A percentile compares a stretch with the other conserved stretches of the same genome.
phyloP scores from a whole-genome alignment of 2,888 invertebrate genomes.

The Microctonus aethiopoides region DNA sequence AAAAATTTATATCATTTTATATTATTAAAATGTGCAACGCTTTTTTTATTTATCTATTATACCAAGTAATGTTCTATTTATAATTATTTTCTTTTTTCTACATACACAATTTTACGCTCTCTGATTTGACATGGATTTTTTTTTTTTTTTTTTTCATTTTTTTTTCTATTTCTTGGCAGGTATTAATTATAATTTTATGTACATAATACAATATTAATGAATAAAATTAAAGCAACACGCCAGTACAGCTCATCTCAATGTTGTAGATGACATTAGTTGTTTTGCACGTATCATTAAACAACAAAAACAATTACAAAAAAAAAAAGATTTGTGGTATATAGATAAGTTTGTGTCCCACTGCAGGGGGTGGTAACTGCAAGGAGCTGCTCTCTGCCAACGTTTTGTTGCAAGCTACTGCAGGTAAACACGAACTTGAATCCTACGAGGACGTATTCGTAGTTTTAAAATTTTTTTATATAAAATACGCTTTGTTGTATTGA shows the following conservation, averaged over 20 bases:
- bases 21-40: background rate
- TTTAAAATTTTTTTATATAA: constrained; percentile 49
- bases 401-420: constrained; percentile 67
- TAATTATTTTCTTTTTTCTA: background rate
- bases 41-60: background rate
- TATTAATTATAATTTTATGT: background rate
- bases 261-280: constrained; percentile 36
- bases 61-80: no score
- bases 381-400: constrained; percentile 66
- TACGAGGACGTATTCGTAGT: constrained; percentile 64
- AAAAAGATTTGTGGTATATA: constrained; percentile 64
- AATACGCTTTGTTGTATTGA: constrained; percentile 63
- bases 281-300: constrained; percentile 31
- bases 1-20: no score
- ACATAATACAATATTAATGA: background rate
- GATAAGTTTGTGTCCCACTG: constrained; percentile 68
- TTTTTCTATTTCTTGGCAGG: background rate
- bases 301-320: constrained; percentile 9
- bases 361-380: constrained; percentile 68
- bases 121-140: background rate
- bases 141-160: background rate
- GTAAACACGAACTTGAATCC: constrained; percentile 67
- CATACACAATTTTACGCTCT: background rate
- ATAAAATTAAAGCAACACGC: constrained; percentile 7
- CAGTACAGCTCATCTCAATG: constrained; percentile 34